phyloP scores from a whole-genome alignment of 2,797 vertebrate species.

The Orestias chungarensis region DNA sequence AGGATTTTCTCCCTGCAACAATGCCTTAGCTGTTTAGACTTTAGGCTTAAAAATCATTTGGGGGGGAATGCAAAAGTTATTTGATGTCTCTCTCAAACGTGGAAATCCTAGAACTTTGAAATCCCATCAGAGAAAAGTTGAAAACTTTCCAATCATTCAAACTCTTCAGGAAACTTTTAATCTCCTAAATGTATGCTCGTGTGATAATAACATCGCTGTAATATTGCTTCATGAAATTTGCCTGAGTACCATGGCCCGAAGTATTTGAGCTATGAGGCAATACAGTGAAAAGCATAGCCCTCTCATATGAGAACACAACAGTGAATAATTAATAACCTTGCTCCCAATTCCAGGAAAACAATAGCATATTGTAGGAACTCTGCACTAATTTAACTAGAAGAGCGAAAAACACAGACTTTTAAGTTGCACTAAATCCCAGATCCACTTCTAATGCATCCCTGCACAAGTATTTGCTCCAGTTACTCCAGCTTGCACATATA shows the following conservation, averaged over 20 bases:
- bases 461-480: conserved; percentile 34
- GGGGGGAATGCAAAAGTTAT: conserved; percentile 45
- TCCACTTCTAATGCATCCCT: conserved; percentile 71
- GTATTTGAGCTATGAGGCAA: conserved; percentile 84
- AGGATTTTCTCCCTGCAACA: conserved; percentile 66
- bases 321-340: conserved; percentile 84
- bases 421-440: conserved; percentile 79
- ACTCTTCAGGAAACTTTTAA: conserved; percentile 78
- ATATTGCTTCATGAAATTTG: conserved; percentile 79
- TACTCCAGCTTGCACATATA: conserved; percentile 5
- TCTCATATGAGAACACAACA: conserved; percentile 81
- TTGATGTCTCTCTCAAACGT: conserved; percentile 31
- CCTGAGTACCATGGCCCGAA: conserved; percentile 77
- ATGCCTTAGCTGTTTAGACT: conserved; percentile 74
- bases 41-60: conserved; percentile 63
- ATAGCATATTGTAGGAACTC: conserved; percentile 81
- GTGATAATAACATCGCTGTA: conserved; percentile 69
- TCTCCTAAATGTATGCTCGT: conserved; percentile 60
- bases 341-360: conserved; percentile 84
- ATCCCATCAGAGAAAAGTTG: conserved; percentile 25
- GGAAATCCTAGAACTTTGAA: conserved; percentile 40
- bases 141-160: conserved; percentile 49
- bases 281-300: conserved; percentile 81
- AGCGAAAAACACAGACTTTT: conserved; percentile 68
- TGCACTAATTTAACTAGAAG: conserved; percentile 76